Evolutionary conservation across 2,797 vertebrate species (phyloP), one percentile per base, ranked within the genome.

Genomic region (Fistularia tabacaria): DNA sequence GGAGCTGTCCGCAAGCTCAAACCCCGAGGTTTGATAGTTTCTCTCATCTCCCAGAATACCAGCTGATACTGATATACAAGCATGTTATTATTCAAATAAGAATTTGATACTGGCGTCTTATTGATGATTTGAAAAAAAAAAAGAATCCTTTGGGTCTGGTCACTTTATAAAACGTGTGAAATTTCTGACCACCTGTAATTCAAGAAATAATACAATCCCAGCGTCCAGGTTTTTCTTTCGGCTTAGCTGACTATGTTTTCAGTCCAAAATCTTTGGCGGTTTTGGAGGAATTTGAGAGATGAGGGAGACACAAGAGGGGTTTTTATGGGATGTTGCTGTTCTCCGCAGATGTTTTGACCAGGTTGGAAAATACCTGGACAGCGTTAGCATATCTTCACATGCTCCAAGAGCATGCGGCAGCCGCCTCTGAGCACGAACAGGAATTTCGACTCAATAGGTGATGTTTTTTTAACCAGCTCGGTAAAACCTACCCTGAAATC

Each of bases 281-380:
- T 67, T 69, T 39, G 15, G 69, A 73, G 82, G 80, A 78, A 84
- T 87, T 79, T 86, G 74, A 74, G 86, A 84, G 72, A 71, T 81
- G 73, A 70, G 49, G 53, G 14, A 49, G 60, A 84, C 64, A 86
- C 71, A 69, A 62, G 54, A 63, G 50, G 61, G 14, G 57, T 55
- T 58, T n/a, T 62, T 75, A 56, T 74, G 62, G 69, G 69, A 49
- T 51, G 8, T 36, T 47, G 38, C 68, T 59, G 51, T 67, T 66
- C 47, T 40, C 61, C 60, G n/a, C 73, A 77, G 68, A 82, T 61
- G 66, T 79, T 74, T 59, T 66, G 68, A 78, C 57, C 76, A 49
- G 64, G 70, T 70, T 38, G 38, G 59, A 46, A 68, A 64, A 68
- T 66, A 66, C 70, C 51, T 66, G 9, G n/a, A 73, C 44, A 0